Base-by-base conservation (phyloP, 1,140 invertebrate species). In the Cardiocondyla obscurior region DNA sequence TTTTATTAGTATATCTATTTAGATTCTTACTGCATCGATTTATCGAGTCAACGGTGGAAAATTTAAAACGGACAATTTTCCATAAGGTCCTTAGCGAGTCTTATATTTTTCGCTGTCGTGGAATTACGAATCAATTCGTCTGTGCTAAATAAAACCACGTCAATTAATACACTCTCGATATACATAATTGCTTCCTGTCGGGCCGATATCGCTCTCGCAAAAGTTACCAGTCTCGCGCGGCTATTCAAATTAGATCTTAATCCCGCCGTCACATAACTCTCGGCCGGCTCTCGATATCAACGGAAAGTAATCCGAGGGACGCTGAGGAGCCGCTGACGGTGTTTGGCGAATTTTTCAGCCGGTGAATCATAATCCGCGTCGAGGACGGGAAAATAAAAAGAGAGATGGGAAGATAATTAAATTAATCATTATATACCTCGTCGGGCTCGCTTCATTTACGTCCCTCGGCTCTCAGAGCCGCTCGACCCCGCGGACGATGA, bases 361-460 rank as follows among this genome's bases (percentile, higher is more conserved):
- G 19, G n/a, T 4, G 33, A 28, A 69, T 28, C 22, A 49, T 42
- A 79, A 79, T 79, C 22, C 36, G n/a, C 36, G 14, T 67, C 25
- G 1, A 62, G 22, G 2, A 33, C 5, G 28, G 5, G n/a, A 16
- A 33, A 16, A 6, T 1, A 46, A 6, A 60, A 2, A 74, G 3
- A 44, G n/a, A 28, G 36, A 22, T 22, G 49, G 39, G 46, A 12
- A 65, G 19, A 25, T 90, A 90, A 92, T 93, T 92, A 92, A 90
- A 84, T 91, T 90, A 91, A 92, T 91, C 88, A 90, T 82, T 73
- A 82, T 90, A 91, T 91, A 92, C 92, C 89, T 90, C 85, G 65
- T 84, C 79, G 81, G 57, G 85, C 33, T 90, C 88, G 89, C 87
- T 91, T 92, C 87, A 91, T 92, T n/a, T 92, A 92, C 86, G 83